A percentile compares a stretch with the other conserved stretches of the same genome.
Evolutionary conservation across 2,113 vertebrate species (phyloP).

Genomic region (Microtus oregoni): DNA sequence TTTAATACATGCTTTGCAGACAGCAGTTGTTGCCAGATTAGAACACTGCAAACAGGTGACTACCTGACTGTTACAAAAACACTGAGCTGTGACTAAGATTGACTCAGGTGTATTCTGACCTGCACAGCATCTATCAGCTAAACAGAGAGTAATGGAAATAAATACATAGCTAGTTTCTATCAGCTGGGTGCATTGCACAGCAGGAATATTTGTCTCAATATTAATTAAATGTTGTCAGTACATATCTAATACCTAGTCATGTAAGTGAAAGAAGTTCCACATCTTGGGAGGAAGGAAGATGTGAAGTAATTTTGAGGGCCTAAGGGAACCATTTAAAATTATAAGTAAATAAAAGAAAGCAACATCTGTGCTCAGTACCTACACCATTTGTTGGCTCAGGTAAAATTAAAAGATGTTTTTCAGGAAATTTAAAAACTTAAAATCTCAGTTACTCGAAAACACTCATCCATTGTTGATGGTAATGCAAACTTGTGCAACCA

Average conservation of each 20-base stretch:
- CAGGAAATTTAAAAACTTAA: constrained; percentile 14
- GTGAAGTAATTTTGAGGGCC: constrained; percentile 4
- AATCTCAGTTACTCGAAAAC: neutral
- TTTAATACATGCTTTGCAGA: neutral
- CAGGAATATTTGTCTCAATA: neutral
- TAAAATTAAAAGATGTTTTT: neutral
- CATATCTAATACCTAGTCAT: neutral
- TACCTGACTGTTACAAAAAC: neutral
- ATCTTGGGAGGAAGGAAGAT: neutral
- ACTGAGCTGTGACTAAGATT: neutral
- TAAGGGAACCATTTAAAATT: neutral
- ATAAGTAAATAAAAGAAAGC: neutral
- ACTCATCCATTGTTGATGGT: too few relatives aligned
- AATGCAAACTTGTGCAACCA: too few relatives aligned
- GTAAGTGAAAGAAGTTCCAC: neutral
- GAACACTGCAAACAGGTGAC: neutral
- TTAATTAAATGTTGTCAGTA: neutral
- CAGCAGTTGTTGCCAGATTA: neutral
- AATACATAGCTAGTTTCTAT: neutral
- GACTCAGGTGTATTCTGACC: neutral
- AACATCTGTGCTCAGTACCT: neutral
- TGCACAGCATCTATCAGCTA: neutral
- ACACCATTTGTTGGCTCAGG: neutral
- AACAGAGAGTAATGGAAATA: neutral
- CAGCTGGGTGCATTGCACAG: neutral